Conservation (phyloP, 2,797 vertebrate genomes). For the Cyprinodon diabolis region DNA sequence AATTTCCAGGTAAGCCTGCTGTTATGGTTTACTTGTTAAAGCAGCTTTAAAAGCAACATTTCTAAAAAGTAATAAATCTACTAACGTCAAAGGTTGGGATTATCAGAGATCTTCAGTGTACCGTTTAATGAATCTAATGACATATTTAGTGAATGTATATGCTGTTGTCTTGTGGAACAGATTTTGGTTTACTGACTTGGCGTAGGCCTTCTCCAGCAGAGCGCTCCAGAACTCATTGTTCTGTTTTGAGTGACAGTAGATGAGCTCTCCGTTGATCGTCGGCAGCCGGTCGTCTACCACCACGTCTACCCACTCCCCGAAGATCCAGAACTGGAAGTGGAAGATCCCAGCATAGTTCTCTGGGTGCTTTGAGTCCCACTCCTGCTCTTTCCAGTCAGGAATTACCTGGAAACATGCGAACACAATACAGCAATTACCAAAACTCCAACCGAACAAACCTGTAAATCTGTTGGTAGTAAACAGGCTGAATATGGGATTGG, state of each 20-base stretch:
- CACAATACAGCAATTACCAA: not conserved
- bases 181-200: slow-evolving; percentile 83
- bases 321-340: slow-evolving; percentile 93
- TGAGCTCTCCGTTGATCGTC: slow-evolving; percentile 83
- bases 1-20: not conserved
- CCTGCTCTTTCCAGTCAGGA: slow-evolving; percentile 87
- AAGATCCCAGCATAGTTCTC: slow-evolving; percentile 91
- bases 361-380: slow-evolving; percentile 87
- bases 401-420: slow-evolving; percentile 83
- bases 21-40: not conserved
- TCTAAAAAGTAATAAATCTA: not conserved
- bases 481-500: no score
- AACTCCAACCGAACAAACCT: not conserved
- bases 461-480: not conserved
- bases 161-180: not conserved
- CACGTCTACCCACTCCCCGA: slow-evolving; percentile 92
- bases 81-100: not conserved
- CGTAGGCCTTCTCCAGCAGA: slow-evolving; percentile 94
- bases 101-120: not conserved
- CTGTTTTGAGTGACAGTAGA: slow-evolving; percentile 91
- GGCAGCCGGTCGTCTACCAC: slow-evolving; percentile 93
- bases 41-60: no score
- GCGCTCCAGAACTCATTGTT: slow-evolving; percentile 95
- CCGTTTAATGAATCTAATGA: not conserved
- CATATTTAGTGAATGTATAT: not conserved